These are phyloP conservation scores for Trichogramma pretiosum DNA, from an alignment of 1,140 invertebrate genomes.

Conservation along the genomic window DNA sequence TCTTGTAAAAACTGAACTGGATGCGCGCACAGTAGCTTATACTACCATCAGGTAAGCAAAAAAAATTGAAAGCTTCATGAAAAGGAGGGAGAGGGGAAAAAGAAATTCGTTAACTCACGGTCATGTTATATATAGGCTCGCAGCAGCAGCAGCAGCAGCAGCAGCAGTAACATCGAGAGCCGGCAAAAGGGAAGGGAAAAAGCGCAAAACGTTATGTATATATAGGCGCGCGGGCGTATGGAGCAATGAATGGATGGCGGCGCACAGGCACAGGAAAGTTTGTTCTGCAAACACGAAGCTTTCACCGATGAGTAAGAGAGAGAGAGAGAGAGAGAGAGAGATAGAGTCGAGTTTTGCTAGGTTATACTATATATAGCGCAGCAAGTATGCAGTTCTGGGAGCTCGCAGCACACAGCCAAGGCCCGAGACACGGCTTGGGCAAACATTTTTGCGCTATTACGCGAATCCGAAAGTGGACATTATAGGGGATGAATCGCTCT, in stretches of 20 bases:
- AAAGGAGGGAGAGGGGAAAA: constrained; percentile 3
- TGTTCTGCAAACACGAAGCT: constrained; percentile 30
- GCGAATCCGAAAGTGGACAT: constrained; percentile 36
- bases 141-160: no score
- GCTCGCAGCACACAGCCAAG: no score
- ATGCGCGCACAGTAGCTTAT: no score
- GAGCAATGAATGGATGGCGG: constrained; percentile 10
- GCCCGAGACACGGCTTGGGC: constrained; percentile 21
- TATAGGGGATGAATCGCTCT: constrained; percentile 21
- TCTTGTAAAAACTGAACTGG: constrained; percentile 13
- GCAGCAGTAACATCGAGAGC: no score
- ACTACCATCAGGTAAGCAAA: constrained; percentile 1
- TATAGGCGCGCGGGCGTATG: background rate
- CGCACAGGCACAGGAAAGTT: constrained; percentile 24
- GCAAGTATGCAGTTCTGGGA: no score
- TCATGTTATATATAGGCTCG: no score
- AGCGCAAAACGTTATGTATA: constrained; percentile 7
- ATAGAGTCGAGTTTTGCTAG: constrained; percentile 4
- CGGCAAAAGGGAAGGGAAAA: no score
- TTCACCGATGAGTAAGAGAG: constrained; percentile 7
- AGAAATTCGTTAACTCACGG: constrained; percentile 19
- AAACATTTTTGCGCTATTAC: constrained; percentile 44
- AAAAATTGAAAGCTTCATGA: constrained; percentile 14
- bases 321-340: background rate
- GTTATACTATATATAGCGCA: constrained; percentile 3